Evolutionary conservation across 2,888 invertebrate species (phyloP), one percentile per base, ranked within the genome.

Genomic region (Pseudococcus longispinus): DNA sequence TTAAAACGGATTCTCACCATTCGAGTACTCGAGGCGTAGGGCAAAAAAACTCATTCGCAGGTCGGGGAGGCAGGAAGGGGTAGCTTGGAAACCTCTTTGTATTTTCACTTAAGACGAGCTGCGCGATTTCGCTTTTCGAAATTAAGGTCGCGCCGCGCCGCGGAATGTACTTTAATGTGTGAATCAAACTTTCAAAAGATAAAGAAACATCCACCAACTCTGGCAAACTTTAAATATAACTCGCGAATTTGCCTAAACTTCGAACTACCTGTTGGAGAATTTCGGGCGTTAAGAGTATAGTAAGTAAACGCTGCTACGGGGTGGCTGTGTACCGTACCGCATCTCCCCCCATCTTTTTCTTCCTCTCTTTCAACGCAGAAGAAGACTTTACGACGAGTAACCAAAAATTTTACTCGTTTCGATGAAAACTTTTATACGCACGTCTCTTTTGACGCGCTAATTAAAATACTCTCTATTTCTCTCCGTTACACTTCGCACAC

Each of bases 131-230:
- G 70, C 26, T 32, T 0, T 9, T 15, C 4, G 15, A 70, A 70
- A 70, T 70, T 70, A 70, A 70, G 70, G 70, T 70, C 70, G 70
- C 26, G 70, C 70, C 70, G 32, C 70, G 18, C 70, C 70, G 32
- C 70, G 18, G 70, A 70, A 70, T 70, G 70, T 70, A 70, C 70
- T 70, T 70, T 70, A 70, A 70, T 29, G 70, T 70, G 70, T 29
- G 29, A 70, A 70, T 70, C 70, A 70, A 70, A 70, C 70, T 70
- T 70, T 70, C 70, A 70, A 70, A 70, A 70, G 70, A 70, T 70
- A 70, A 70, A 70, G 70, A 70, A 70, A 70, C 70, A 70, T 70
- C 70, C 29, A 70, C 70, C 70, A 70, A 70, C 70, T 29, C 70
- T 18, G 70, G 29, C 70, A 70, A 70, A 70, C 70, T 70, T 70